Evolutionary conservation across 1,140 invertebrate species (phyloP).

Genomic region (Penaeus chinensis): DNA sequence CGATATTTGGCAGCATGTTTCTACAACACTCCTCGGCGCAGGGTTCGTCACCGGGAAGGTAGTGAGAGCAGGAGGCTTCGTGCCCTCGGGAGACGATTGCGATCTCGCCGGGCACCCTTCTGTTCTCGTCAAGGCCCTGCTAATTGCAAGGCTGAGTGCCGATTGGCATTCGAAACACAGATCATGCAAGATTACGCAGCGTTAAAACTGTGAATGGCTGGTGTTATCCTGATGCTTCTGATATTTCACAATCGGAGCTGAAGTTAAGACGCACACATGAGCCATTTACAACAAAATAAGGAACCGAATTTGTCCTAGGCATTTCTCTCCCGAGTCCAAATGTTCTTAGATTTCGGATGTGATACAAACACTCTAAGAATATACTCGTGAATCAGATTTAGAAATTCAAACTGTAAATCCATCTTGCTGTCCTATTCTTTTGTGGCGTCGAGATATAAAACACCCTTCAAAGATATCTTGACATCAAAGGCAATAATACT

Average conservation of each 20-base stretch:
- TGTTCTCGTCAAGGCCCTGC: background rate
- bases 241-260: too few species aligned
- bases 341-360: background rate
- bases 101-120: background rate
- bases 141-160: too few species aligned
- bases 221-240: too few species aligned
- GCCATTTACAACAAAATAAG: too few species aligned
- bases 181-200: background rate
- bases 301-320: too few species aligned
- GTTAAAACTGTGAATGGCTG: too few species aligned
- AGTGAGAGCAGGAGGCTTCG: constrained; percentile 6
- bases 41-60: constrained; percentile 20
- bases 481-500: constrained; percentile 45
- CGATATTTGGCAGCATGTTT: constrained; percentile 42
- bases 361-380: background rate
- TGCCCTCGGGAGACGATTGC: background rate
- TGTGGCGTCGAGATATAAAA: constrained; percentile 26
- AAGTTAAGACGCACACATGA: too few species aligned
- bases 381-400: background rate
- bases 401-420: constrained; percentile 19
- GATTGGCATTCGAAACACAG: background rate
- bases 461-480: constrained; percentile 23
- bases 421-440: constrained; percentile 5
- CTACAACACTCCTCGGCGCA: constrained; percentile 47
- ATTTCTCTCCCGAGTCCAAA: background rate